Percentiles rank a stretch among this genome's conserved stretches.
Conservation (phyloP, 1,140 invertebrate species). For the Cepaea nemoralis region DNA sequence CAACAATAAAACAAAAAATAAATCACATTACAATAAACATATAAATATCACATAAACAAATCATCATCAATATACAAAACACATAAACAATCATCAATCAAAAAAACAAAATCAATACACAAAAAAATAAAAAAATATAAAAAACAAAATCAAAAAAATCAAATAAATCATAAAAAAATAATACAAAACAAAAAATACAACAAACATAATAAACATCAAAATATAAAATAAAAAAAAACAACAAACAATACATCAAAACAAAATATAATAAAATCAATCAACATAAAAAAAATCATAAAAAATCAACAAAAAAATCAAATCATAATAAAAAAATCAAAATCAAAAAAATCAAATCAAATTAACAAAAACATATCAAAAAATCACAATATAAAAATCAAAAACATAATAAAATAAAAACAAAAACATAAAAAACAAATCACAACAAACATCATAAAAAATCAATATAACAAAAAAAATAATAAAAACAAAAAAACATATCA, state of each 20-base stretch:
- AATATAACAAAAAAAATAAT: not conserved
- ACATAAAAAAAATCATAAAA: not conserved
- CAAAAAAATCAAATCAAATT: not conserved
- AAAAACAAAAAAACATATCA: not conserved
- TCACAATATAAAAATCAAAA: not conserved
- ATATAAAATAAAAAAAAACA: slow-evolving; percentile 4
- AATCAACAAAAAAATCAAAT: slow-evolving; percentile 16
- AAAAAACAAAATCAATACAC: too few species aligned
- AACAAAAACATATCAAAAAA: not conserved
- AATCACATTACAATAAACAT: too few species aligned
- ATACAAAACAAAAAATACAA: not conserved
- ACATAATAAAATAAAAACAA: not conserved
- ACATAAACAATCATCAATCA: too few species aligned
- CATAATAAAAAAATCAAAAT: not conserved
- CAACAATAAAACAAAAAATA: too few species aligned
- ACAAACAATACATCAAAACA: not conserved
- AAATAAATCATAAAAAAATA: not conserved
- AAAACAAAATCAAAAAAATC: not conserved
- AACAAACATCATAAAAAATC: not conserved
- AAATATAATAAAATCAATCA: not conserved
- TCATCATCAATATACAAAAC: too few species aligned
- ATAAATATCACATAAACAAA: too few species aligned
- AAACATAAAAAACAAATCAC: not conserved
- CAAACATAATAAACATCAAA: not conserved
- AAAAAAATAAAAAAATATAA: not conserved